Conservation (phyloP, 2,888 invertebrate species). For the Liopterus haemorrhoidalis region DNA sequence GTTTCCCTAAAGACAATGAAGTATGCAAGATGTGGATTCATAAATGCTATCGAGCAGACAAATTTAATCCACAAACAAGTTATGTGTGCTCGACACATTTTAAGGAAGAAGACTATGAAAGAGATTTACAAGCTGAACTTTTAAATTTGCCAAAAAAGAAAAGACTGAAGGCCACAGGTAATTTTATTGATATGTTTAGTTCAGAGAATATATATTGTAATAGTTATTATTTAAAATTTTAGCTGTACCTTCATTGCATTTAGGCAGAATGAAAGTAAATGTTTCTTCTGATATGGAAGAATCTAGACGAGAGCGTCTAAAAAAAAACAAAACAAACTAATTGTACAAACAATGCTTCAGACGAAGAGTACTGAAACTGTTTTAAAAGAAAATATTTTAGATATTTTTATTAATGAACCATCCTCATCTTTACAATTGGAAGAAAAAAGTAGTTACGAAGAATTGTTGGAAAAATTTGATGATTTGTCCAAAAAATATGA, state of each 20-base stretch:
- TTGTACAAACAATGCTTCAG: too few species aligned
- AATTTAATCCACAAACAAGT: constrained; percentile 16
- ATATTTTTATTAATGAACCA: too few species aligned
- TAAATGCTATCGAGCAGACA: constrained; percentile 8
- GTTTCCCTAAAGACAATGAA: constrained; percentile 14
- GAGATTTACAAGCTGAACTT: constrained; percentile 18
- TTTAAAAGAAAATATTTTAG: constrained; percentile 1
- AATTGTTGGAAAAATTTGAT: background rate
- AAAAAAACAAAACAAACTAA: too few species aligned
- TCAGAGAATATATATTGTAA: constrained; percentile 1
- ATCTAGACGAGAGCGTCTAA: too few species aligned
- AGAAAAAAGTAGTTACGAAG: background rate
- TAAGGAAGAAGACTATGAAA: constrained; percentile 16
- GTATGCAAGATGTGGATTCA: constrained; percentile 14
- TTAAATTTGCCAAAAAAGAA: constrained; percentile 8
- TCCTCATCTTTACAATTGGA: background rate
- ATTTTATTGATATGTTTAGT: constrained; percentile 2
- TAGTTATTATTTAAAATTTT: too few species aligned
- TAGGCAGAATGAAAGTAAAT: too few species aligned
- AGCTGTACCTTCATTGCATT: too few species aligned
- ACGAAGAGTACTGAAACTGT: background rate
- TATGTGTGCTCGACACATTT: constrained; percentile 22
- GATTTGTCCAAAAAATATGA: constrained; percentile 1
- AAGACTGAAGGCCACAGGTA: constrained; percentile 6
- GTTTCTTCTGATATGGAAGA: too few species aligned